Percentiles rank a stretch among this genome's conserved stretches.
Conservation (phyloP, 2,888 invertebrate genomes). For the Epiblema foenella region DNA sequence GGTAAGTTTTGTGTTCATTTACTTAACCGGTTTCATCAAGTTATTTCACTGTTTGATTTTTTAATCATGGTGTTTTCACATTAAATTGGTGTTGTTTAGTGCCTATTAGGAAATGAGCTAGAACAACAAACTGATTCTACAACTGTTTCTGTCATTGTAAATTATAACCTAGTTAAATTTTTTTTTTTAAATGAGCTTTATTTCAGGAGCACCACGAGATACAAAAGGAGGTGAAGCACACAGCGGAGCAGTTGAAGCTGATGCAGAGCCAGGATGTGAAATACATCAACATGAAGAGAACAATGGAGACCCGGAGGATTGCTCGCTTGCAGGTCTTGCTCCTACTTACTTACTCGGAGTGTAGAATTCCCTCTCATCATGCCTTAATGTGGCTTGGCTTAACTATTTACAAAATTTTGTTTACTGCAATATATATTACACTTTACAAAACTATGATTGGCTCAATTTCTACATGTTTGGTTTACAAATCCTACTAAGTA, state of each 20-base stretch:
- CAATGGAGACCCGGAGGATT: slow-evolving; percentile 91
- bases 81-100: too few species aligned
- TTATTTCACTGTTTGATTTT: too few species aligned
- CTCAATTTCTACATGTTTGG: too few species aligned
- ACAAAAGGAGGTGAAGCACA: slow-evolving; percentile 89
- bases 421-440: too few species aligned
- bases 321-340: slow-evolving; percentile 67
- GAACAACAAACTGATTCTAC: neutral
- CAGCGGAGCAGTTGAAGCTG: slow-evolving; percentile 92
- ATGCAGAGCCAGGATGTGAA: slow-evolving; percentile 97
- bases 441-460: too few species aligned
- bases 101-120: neutral
- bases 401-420: too few species aligned
- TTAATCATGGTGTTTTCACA: too few species aligned
- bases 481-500: too few species aligned
- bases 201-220: slow-evolving; percentile 87
- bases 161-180: neutral
- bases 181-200: neutral
- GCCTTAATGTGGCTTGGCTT: too few species aligned
- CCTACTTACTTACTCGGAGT: neutral
- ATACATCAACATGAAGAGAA: slow-evolving; percentile 94
- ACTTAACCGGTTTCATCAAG: neutral
- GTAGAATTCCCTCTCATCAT: too few species aligned
- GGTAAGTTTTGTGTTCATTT: slow-evolving; percentile 59
- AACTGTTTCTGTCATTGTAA: neutral